Evolutionary conservation across 2,113 vertebrate species (phyloP).

Genomic region (Mesitornis unicolor): DNA sequence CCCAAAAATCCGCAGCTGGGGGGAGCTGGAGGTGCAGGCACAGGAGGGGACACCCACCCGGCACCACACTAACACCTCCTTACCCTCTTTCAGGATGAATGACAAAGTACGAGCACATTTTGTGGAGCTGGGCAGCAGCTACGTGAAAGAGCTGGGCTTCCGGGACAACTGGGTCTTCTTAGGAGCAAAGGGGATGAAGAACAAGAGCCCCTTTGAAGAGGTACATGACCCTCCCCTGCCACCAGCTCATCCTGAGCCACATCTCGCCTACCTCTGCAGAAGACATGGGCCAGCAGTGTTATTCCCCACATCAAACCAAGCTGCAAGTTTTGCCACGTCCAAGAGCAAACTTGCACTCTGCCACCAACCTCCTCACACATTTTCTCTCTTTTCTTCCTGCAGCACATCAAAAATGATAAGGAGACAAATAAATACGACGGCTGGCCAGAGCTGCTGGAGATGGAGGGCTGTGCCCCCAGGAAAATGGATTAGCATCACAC

Average conservation of each 20-base stretch:
- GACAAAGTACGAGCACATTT: slow-evolving; percentile 72
- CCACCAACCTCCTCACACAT: neutral
- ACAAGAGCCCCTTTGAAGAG: slow-evolving; percentile 84
- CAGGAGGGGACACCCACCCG: neutral
- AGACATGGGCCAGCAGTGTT: neutral
- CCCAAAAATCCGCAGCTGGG: neutral
- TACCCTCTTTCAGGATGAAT: slow-evolving; percentile 76
- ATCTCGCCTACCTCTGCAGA: neutral
- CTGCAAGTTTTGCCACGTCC: neutral
- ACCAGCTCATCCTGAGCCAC: neutral
- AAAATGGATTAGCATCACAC: slow-evolving; percentile 46
- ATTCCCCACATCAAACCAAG: rapidly evolving
- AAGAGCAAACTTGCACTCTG: neutral
- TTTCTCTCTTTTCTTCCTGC: neutral
- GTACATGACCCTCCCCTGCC: slow-evolving; percentile 38
- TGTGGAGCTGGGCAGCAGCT: slow-evolving; percentile 76
- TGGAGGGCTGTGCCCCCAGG: slow-evolving; percentile 81
- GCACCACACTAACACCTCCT: neutral
- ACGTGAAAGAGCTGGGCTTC: slow-evolving; percentile 67
- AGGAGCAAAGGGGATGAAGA: slow-evolving; percentile 68
- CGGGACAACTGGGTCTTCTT: slow-evolving; percentile 90
- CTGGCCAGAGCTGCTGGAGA: slow-evolving; percentile 83
- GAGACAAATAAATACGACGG: slow-evolving; percentile 77
- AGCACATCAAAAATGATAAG: slow-evolving; percentile 72
- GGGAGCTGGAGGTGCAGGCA: neutral